These are phyloP conservation scores for Poeciliopsis occidentalis DNA, from an alignment of 2,113 vertebrate genomes.

Conservation along the genomic window DNA sequence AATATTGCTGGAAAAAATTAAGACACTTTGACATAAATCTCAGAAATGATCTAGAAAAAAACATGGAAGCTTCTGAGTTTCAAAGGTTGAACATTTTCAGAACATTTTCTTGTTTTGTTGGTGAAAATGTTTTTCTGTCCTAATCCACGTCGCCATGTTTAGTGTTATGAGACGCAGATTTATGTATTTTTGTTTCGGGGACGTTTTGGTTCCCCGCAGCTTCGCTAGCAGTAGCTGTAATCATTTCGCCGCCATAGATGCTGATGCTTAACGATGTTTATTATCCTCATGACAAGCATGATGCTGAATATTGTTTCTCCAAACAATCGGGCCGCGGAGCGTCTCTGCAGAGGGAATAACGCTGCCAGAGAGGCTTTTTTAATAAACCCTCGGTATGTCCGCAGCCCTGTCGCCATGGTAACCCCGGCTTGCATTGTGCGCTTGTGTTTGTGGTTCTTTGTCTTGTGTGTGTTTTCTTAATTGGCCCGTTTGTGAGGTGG, in stretches of 20 bases:
- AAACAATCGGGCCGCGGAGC: slow-evolving; percentile 7
- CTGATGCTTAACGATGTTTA: slow-evolving; percentile 17
- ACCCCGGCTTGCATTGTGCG: slow-evolving; percentile 60
- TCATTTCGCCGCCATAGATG: slow-evolving; percentile 16
- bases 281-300: slow-evolving; percentile 31
- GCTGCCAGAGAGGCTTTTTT: slow-evolving; percentile 67
- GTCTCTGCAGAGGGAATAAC: slow-evolving; percentile 55
- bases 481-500: neutral
- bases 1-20: too few relatives aligned
- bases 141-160: neutral
- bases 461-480: slow-evolving; percentile 42
- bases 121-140: too few relatives aligned
- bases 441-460: slow-evolving; percentile 45
- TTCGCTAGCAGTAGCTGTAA: slow-evolving; percentile 7
- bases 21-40: too few relatives aligned
- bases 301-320: slow-evolving; percentile 5
- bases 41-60: too few relatives aligned
- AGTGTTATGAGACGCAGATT: neutral
- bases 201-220: slow-evolving; percentile 6
- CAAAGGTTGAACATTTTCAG: too few relatives aligned
- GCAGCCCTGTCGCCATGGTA: slow-evolving; percentile 80
- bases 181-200: neutral
- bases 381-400: slow-evolving; percentile 74
- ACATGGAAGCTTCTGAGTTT: too few relatives aligned
- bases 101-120: too few relatives aligned